A percentile compares a stretch with the other conserved stretches of the same genome.
phyloP scores from a whole-genome alignment of 2,113 vertebrate species.

The Carassius gibelio region DNA sequence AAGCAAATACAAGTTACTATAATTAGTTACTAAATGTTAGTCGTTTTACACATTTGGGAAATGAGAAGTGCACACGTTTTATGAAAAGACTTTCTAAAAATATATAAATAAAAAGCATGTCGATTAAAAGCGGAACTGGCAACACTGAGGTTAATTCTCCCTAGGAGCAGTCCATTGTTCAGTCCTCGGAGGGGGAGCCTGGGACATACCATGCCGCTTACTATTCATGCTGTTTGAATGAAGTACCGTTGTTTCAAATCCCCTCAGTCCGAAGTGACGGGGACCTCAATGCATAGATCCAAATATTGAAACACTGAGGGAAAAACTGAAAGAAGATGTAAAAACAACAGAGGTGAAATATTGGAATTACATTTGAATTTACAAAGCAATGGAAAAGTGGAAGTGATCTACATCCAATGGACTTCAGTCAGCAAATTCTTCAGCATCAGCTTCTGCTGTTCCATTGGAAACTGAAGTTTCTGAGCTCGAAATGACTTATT shows the following conservation, averaged over 20 bases:
- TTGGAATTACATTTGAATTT: conserved; percentile 37
- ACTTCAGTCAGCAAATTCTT: conserved; percentile 29
- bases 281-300: conserved; percentile 55
- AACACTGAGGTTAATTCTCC: conserved; percentile 72
- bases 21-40: not conserved
- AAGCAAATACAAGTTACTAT: not conserved
- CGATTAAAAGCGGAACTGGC: conserved; percentile 60
- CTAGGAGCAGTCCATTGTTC: conserved; percentile 67
- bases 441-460: conserved; percentile 17
- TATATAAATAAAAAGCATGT: not conserved
- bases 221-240: conserved; percentile 74
- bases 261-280: conserved; percentile 65
- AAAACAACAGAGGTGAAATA: not conserved
- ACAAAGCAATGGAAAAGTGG: conserved; percentile 72
- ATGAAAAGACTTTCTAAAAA: not conserved
- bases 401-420: conserved; percentile 58
- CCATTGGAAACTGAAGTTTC: conserved; percentile 60
- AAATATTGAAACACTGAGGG: not conserved
- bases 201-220: conserved; percentile 65
- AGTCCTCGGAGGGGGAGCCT: conserved; percentile 60
- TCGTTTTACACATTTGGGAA: not conserved
- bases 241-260: conserved; percentile 67
- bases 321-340: conserved; percentile 37
- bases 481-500: conserved; percentile 24
- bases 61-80: not conserved